Percentiles rank a stretch among this genome's conserved stretches.
These are phyloP conservation scores for Poeciliopsis prolifica DNA, from an alignment of 2,113 vertebrate genomes.

Conservation along the genomic window DNA sequence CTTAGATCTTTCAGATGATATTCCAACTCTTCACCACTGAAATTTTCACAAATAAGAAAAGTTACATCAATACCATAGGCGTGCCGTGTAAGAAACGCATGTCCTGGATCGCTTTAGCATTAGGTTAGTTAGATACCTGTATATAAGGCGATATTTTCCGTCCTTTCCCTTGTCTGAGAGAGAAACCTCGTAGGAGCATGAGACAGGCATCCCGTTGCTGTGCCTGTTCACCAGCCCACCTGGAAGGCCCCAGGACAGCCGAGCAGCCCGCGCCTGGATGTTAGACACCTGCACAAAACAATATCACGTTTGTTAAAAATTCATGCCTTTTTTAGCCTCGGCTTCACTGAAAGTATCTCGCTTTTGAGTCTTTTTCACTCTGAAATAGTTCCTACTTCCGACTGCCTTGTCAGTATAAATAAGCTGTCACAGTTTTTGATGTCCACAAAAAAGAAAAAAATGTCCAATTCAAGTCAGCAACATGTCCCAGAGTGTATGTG, in stretches of 20 bases:
- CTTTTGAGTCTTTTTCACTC: neutral
- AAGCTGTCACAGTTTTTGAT: neutral
- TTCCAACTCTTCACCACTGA: slow-evolving; percentile 94
- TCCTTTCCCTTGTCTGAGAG: slow-evolving; percentile 96
- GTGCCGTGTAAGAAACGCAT: neutral
- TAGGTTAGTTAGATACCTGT: slow-evolving; percentile 82
- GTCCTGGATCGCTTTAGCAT: neutral
- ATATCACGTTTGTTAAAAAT: neutral
- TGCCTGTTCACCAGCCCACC: slow-evolving; percentile 85
- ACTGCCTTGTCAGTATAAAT: neutral
- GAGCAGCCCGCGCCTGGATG: slow-evolving; percentile 88
- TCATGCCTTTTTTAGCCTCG: neutral
- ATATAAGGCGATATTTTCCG: slow-evolving; percentile 93
- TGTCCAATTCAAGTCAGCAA: no score
- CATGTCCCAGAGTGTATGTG: no score
- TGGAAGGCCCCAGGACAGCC: slow-evolving; percentile 90
- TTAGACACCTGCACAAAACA: slow-evolving; percentile 82
- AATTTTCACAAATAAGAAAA: slow-evolving; percentile 49
- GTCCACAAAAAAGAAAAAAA: neutral
- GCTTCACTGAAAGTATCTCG: neutral
- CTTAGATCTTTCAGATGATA: slow-evolving; percentile 94
- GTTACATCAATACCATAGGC: neutral
- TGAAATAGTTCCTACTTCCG: neutral
- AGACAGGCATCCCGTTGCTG: slow-evolving; percentile 86
- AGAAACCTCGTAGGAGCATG: slow-evolving; percentile 93